phyloP scores from a whole-genome alignment of 1,140 invertebrate genomes.

The Pogonognathellus flavescens region DNA sequence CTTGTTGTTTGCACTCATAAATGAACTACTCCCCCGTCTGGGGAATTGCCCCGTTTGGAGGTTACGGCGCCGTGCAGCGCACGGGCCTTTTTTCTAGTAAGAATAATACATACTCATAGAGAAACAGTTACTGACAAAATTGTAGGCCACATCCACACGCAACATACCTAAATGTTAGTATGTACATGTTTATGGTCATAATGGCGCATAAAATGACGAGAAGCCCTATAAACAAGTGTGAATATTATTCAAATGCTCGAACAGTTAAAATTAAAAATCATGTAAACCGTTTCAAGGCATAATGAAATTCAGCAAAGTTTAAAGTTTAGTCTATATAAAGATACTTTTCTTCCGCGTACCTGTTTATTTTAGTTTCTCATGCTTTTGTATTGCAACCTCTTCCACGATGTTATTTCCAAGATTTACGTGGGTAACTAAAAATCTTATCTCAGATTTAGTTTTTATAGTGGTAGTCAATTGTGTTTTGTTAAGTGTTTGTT shows the following conservation, averaged over 20 bases:
- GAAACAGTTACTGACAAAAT: too few species aligned
- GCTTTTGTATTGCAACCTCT: background rate
- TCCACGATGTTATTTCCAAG: background rate
- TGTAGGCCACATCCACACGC: too few species aligned
- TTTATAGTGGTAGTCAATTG: constrained; percentile 1
- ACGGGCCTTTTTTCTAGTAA: too few species aligned
- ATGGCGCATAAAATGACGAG: too few species aligned
- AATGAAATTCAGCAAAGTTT: background rate
- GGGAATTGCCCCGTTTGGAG: too few species aligned
- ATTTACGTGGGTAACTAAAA: background rate
- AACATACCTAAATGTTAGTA: too few species aligned
- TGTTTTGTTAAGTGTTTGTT: constrained; percentile 11
- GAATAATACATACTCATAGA: too few species aligned
- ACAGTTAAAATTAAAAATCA: constrained; percentile 48
- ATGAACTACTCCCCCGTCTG: too few species aligned
- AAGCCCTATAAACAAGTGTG: background rate
- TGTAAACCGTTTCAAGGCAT: background rate
- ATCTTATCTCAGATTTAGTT: background rate
- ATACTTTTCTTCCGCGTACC: background rate
- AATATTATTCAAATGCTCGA: constrained; percentile 11
- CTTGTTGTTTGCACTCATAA: too few species aligned
- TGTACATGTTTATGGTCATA: too few species aligned
- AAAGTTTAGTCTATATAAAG: constrained; percentile 39
- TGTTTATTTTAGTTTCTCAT: background rate
- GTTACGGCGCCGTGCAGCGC: too few species aligned